Evolutionary conservation across 2,113 vertebrate genomes (phyloP).

Genomic region (Elaphurus davidianus): DNA sequence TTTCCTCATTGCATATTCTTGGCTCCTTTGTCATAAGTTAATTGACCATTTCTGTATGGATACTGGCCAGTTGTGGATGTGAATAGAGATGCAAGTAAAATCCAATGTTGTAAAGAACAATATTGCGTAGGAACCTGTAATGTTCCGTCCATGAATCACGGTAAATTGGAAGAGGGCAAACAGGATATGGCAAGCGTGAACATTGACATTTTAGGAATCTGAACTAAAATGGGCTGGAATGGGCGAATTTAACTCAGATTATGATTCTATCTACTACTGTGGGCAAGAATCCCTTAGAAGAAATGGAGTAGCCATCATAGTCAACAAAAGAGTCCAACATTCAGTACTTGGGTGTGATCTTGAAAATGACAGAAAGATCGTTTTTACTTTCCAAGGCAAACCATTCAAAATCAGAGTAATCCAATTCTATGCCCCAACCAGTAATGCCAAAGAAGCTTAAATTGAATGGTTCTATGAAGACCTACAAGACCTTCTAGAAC

Average conservation of each 20-base stretch:
- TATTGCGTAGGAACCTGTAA: background rate
- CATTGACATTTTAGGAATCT: background rate
- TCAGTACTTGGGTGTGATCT: background rate
- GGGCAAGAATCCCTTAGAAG: background rate
- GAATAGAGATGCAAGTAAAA: background rate
- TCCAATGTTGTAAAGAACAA: background rate
- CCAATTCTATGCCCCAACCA: too few species aligned
- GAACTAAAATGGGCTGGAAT: background rate
- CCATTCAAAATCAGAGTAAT: too few species aligned
- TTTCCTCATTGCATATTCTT: background rate
- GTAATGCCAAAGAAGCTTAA: too few species aligned
- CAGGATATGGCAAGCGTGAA: background rate
- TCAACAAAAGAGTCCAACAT: background rate
- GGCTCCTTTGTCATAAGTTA: background rate
- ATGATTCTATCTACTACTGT: background rate
- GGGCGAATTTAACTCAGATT: background rate
- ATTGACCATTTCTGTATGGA: background rate
- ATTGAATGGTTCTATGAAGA: too few species aligned
- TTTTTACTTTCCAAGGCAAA: background rate
- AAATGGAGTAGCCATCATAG: background rate
- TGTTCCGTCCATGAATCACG: background rate
- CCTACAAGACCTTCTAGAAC: too few species aligned
- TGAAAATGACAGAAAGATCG: background rate
- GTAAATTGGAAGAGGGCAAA: background rate
- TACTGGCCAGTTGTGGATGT: background rate